phyloP scores from a whole-genome alignment of 2,888 invertebrate genomes.

The Agonopterix subpropinquella region DNA sequence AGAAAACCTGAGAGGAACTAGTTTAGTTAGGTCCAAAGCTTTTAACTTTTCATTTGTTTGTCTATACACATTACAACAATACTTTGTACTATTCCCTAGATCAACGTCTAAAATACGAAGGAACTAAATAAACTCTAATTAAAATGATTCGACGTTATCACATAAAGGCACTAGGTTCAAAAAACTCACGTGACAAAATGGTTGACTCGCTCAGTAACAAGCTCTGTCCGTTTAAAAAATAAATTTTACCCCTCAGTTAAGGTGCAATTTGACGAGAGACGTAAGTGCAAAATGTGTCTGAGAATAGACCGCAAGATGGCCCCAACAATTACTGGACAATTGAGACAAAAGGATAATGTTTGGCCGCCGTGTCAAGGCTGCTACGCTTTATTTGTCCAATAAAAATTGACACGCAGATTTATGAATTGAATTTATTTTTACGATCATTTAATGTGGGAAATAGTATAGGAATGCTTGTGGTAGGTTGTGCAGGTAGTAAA shows the following conservation, averaged over 20 bases:
- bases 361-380: slow-evolving; percentile 65
- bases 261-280: slow-evolving; percentile 59
- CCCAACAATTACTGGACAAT: slow-evolving; percentile 68
- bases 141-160: slow-evolving; percentile 21
- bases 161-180: slow-evolving; percentile 1
- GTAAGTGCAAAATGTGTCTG: slow-evolving; percentile 67
- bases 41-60: too few species aligned
- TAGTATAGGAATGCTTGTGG: not conserved
- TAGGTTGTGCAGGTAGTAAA: too few species aligned
- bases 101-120: too few species aligned
- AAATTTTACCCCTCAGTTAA: slow-evolving; percentile 18
- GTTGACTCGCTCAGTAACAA: not conserved
- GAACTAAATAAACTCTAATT: too few species aligned
- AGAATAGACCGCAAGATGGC: slow-evolving; percentile 65
- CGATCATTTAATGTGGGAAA: slow-evolving; percentile 3
- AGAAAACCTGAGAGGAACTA: too few species aligned
- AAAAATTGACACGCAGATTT: slow-evolving; percentile 60
- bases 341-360: slow-evolving; percentile 75
- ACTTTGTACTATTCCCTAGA: too few species aligned
- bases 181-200: slow-evolving; percentile 1
- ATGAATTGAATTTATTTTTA: slow-evolving; percentile 22
- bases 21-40: too few species aligned
- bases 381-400: slow-evolving; percentile 49
- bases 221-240: not conserved
- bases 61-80: too few species aligned